Conservation (phyloP, 2,797 vertebrate genomes). For the Etheostoma nigrum region DNA sequence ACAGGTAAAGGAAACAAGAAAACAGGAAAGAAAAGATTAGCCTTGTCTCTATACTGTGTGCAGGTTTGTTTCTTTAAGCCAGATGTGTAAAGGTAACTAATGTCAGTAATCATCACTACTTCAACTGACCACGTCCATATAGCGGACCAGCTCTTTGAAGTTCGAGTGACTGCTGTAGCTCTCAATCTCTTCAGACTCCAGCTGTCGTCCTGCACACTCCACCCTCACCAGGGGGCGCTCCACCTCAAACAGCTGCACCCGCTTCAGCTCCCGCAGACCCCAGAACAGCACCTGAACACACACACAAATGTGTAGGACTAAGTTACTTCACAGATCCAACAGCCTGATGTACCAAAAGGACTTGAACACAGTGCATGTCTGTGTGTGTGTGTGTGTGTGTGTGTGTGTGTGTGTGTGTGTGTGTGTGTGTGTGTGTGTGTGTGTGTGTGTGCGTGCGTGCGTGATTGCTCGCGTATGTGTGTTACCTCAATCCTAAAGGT, state of each 20-base stretch:
- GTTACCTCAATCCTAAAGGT: slow-evolving; percentile 94
- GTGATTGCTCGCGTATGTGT: not conserved
- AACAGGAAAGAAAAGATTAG: not conserved
- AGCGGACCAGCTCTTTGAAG: slow-evolving; percentile 91
- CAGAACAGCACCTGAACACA: slow-evolving; percentile 91
- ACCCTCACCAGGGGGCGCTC: slow-evolving; percentile 91
- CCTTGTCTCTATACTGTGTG: not conserved
- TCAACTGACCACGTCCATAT: slow-evolving; percentile 89
- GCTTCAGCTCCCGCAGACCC: slow-evolving; percentile 91
- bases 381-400: too few relatives aligned
- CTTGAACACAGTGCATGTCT: not conserved
- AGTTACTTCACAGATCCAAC: not conserved
- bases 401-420: not conserved
- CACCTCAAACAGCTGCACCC: slow-evolving; percentile 94
- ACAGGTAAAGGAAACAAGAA: not conserved
- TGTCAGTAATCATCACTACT: not conserved
- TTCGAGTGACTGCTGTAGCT: slow-evolving; percentile 89
- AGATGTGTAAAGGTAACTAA: not conserved
- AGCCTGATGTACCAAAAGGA: not conserved
- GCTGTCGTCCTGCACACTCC: slow-evolving; percentile 90
- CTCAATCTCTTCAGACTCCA: slow-evolving; percentile 92
- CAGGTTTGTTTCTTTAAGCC: not conserved
- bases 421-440: not conserved
- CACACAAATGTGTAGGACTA: not conserved
- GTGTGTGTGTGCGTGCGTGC: not conserved